Evolutionary conservation across 2,113 vertebrate species (phyloP).

Genomic region (Labeo rohita): DNA sequence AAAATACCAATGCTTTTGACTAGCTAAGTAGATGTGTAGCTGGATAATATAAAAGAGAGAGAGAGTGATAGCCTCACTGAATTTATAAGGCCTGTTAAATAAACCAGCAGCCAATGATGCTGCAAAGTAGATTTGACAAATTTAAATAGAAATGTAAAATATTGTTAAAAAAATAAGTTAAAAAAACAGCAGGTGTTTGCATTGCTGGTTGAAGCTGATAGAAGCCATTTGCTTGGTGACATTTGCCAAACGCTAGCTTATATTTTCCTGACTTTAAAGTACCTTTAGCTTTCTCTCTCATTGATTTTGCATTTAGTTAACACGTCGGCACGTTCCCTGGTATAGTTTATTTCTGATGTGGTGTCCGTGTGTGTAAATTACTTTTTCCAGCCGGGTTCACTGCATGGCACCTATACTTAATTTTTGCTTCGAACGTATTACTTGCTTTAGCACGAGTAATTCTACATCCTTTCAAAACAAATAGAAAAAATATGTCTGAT

Average conservation of each 20-base stretch:
- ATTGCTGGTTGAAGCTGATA: conserved; percentile 51
- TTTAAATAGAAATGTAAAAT: no score
- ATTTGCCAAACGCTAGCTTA: conserved; percentile 68
- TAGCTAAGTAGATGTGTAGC: background rate
- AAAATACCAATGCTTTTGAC: background rate
- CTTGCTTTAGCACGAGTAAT: conserved; percentile 55
- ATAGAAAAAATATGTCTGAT: conserved; percentile 62
- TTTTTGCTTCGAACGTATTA: conserved; percentile 40
- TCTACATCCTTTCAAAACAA: conserved; percentile 53
- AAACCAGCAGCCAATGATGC: no score
- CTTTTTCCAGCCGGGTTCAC: conserved; percentile 68
- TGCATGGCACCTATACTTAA: conserved; percentile 44
- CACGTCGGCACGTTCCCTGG: conserved; percentile 64
- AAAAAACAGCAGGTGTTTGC: conserved; percentile 64
- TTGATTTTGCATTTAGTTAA: conserved; percentile 71
- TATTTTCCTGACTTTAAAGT: conserved; percentile 66
- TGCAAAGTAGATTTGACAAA: no score
- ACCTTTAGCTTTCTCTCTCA: conserved; percentile 69
- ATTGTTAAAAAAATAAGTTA: no score
- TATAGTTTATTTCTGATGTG: conserved; percentile 68
- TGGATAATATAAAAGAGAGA: background rate
- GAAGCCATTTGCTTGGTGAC: conserved; percentile 70
- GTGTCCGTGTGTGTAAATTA: conserved; percentile 64
- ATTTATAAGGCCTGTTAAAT: no score
- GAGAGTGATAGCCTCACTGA: no score